Evolutionary conservation across 2,113 vertebrate species (phyloP).

Genomic region (rabbit (Oryctolagus cuniculus)): DNA sequence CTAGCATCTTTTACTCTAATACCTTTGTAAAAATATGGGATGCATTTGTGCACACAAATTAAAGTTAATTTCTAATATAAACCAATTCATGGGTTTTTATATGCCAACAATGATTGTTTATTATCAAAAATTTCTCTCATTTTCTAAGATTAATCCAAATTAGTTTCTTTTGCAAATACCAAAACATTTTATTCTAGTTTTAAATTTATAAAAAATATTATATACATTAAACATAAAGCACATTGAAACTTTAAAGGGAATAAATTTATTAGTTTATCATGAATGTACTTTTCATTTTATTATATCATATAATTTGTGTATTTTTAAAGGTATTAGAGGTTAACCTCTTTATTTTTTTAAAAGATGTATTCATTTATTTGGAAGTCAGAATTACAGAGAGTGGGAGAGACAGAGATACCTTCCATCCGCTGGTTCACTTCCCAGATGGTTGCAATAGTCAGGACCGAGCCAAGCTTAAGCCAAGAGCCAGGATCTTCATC

Average conservation of each 20-base stretch:
- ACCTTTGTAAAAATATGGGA: conserved; percentile 3
- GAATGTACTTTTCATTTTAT: background rate
- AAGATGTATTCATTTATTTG: no score
- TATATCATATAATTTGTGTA: background rate
- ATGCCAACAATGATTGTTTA: background rate
- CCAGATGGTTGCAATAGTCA: no score
- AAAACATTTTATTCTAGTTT: background rate
- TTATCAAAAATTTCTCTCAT: background rate
- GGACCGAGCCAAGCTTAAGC: no score
- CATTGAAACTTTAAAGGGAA: background rate
- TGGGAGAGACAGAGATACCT: no score
- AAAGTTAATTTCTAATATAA: conserved; percentile 27
- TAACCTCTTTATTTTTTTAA: no score
- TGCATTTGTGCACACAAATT: background rate
- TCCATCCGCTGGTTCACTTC: no score
- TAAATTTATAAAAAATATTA: background rate
- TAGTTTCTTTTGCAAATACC: background rate
- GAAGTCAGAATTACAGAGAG: no score
- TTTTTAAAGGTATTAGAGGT: no score
- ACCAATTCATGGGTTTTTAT: background rate
- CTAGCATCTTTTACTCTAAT: background rate
- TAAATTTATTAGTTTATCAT: background rate
- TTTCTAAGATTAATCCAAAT: background rate
- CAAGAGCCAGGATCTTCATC: no score
- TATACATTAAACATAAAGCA: background rate